Percentiles rank a stretch among this genome's conserved stretches.
phyloP scores from a whole-genome alignment of 2,113 vertebrate species.

The Sphaerodactylus townsendi region DNA sequence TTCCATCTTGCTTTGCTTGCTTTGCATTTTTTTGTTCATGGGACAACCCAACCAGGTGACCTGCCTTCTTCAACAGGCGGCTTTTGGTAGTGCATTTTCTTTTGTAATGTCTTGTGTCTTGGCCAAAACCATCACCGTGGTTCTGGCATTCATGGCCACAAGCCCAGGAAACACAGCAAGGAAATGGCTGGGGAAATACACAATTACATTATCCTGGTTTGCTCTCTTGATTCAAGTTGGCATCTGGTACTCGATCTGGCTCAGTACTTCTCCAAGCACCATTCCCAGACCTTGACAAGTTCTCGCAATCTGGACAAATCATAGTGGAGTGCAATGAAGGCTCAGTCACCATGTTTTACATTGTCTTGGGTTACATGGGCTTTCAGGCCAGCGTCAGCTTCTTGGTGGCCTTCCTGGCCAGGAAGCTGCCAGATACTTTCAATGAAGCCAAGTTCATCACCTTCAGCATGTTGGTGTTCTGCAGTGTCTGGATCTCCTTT shows the following conservation, averaged over 20 bases:
- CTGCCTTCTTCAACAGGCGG: not conserved
- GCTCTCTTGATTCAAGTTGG: not conserved
- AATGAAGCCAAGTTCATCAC: slow-evolving; percentile 15
- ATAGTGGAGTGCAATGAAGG: not conserved
- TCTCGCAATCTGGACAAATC: not conserved
- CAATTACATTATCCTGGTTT: not conserved
- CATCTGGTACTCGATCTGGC: not conserved
- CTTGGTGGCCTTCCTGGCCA: not conserved
- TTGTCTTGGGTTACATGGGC: not conserved
- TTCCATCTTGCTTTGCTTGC: slow-evolving; percentile 2
- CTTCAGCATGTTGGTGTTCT: not conserved
- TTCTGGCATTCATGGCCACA: not conserved
- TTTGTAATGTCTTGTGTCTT: slow-evolving; percentile 8
- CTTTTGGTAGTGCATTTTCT: not conserved
- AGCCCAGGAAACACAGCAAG: not conserved
- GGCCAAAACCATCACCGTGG: slow-evolving; percentile 16
- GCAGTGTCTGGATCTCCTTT: not conserved
- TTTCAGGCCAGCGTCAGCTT: not conserved
- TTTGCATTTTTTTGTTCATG: slow-evolving; percentile 10
- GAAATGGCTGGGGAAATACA: not conserved
- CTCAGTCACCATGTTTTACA: not conserved
- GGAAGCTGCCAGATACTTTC: not conserved
- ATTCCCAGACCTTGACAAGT: not conserved
- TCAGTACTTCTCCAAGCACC: not conserved
- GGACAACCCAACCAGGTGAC: not conserved